Evolutionary conservation across 2,797 vertebrate genomes (phyloP).

Genomic region (Danio aesculapii): DNA sequence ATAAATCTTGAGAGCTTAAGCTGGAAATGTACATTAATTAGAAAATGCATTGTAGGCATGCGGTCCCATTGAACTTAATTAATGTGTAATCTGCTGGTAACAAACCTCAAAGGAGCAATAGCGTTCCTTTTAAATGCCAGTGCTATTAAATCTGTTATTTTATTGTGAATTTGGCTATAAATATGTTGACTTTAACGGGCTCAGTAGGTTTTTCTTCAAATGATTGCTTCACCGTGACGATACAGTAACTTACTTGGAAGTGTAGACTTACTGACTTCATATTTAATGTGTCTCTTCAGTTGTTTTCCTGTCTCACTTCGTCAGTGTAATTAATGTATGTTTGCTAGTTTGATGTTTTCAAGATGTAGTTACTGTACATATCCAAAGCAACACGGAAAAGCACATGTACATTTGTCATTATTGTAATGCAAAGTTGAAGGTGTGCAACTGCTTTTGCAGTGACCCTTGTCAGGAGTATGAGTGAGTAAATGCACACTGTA

Average conservation of each 20-base stretch:
- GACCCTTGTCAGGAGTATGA: no score
- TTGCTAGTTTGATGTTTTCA: no score
- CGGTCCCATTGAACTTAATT: background rate
- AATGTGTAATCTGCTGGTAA: background rate
- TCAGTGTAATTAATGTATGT: no score
- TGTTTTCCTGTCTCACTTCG: no score
- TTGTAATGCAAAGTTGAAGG: no score
- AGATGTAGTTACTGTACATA: no score
- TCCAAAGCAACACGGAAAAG: no score
- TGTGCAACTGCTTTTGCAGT: no score
- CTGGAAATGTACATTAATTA: background rate
- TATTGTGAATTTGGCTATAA: background rate
- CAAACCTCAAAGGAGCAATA: background rate
- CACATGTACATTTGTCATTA: no score
- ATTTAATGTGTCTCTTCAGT: no score
- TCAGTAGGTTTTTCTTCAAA: background rate
- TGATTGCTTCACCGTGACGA: background rate
- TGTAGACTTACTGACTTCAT: background rate
- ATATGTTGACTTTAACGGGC: background rate
- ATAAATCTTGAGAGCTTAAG: no score
- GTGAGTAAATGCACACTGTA: no score
- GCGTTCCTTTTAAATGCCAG: conserved; percentile 2
- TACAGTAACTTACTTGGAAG: background rate
- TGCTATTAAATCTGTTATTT: background rate
- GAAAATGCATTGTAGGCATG: background rate